phyloP scores from a whole-genome alignment of 2,113 vertebrate species.

The Anolis carolinensis region DNA sequence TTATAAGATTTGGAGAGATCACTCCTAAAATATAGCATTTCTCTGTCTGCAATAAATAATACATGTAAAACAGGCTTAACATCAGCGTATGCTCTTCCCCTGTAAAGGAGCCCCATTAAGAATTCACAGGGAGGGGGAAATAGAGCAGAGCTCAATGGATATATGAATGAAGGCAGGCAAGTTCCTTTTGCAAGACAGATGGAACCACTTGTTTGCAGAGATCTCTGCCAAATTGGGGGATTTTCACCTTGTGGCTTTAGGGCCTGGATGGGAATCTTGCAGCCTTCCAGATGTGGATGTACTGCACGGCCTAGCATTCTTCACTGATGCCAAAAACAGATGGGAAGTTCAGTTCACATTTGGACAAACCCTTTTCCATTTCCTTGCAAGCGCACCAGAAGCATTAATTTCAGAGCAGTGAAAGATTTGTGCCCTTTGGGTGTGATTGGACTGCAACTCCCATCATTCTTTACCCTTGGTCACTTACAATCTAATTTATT shows the following conservation, averaged over 20 bases:
- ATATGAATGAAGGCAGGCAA: neutral
- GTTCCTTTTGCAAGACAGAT: no score
- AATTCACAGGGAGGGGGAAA: neutral
- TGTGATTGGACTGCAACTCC: no score
- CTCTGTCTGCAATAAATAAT: conserved; percentile 33
- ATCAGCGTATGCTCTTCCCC: neutral
- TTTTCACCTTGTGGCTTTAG: neutral
- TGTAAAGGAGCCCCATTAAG: conserved; percentile 5
- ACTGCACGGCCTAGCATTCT: no score
- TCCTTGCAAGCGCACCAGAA: no score
- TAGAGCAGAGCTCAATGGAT: neutral
- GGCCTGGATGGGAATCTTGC: no score
- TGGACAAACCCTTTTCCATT: no score
- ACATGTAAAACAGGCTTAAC: conserved; percentile 25
- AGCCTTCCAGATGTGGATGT: neutral
- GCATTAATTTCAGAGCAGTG: no score
- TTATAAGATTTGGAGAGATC: conserved; percentile 26
- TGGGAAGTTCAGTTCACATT: no score
- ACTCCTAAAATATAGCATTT: conserved; percentile 20
- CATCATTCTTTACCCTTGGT: no score
- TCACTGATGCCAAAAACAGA: no score
- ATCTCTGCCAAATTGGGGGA: neutral
- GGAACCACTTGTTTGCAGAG: neutral
- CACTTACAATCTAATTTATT: no score
- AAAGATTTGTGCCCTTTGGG: no score